These are phyloP conservation scores for Labia minor DNA, from an alignment of 2,888 invertebrate genomes.

Conservation along the genomic window DNA sequence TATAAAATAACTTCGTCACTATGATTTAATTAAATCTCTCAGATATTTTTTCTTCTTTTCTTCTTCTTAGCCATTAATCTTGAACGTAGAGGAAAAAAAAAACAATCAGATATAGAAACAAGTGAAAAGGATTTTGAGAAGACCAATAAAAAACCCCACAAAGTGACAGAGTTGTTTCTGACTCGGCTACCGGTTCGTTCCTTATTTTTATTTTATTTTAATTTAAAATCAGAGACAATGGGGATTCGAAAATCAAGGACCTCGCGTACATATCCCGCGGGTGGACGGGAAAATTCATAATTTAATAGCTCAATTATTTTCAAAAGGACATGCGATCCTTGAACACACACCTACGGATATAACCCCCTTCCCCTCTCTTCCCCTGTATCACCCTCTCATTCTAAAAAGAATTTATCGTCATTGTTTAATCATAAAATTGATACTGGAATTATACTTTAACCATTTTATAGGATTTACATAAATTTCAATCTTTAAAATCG, in stretches of 20 bases:
- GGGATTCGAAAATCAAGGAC: not conserved
- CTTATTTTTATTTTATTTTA: not conserved
- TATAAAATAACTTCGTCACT: no score
- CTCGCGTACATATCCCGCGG: not conserved
- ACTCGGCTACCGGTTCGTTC: not conserved
- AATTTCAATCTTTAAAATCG: no score
- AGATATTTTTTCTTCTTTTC: not conserved
- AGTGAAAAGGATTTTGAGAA: slow-evolving; percentile 13
- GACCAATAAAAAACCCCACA: not conserved
- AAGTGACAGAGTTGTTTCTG: slow-evolving; percentile 7
- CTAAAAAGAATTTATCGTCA: no score
- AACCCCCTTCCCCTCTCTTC: no score
- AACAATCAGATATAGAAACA: slow-evolving; percentile 7
- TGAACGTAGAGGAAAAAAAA: not conserved
- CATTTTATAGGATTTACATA: no score
- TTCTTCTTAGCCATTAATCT: not conserved
- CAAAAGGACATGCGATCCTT: not conserved
- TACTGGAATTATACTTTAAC: no score
- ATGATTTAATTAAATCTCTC: no score
- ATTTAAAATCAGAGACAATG: not conserved
- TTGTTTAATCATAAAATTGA: no score
- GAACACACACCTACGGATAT: no score
- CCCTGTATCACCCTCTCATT: no score
- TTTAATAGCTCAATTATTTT: slow-evolving; percentile 8
- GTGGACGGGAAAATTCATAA: not conserved